Evolutionary conservation across 2,113 vertebrate species (phyloP).

Genomic region (Bos indicus): DNA sequence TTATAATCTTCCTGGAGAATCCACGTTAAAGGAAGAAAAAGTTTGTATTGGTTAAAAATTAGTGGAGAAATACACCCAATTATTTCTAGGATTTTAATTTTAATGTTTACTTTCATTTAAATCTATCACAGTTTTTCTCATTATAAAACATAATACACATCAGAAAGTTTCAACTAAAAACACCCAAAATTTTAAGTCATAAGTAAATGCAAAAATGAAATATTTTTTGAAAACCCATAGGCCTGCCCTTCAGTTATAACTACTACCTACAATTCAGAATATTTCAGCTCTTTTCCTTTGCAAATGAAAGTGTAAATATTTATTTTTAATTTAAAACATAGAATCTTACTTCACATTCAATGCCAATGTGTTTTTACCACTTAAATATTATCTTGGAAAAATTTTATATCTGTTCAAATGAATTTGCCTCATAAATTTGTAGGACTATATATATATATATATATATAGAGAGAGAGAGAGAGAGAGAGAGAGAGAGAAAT

Average conservation of each 20-base stretch:
- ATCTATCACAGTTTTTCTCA: not conserved
- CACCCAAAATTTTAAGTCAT: not conserved
- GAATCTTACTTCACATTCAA: not conserved
- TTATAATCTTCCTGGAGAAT: not conserved
- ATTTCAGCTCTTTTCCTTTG: not conserved
- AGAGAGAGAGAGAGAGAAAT: too few relatives aligned
- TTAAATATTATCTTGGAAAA: too few relatives aligned
- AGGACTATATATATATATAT: too few relatives aligned
- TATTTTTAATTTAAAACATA: not conserved
- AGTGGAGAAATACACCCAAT: not conserved
- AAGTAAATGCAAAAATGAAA: not conserved
- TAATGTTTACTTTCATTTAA: not conserved
- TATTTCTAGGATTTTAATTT: not conserved
- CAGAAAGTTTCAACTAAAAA: not conserved
- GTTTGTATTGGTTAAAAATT: not conserved
- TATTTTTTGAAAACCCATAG: not conserved
- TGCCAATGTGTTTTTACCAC: too few relatives aligned
- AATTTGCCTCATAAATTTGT: too few relatives aligned
- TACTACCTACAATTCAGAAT: not conserved
- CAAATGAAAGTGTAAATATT: not conserved
- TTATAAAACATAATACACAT: not conserved
- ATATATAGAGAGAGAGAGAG: too few relatives aligned
- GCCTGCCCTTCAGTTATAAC: not conserved
- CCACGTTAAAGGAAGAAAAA: not conserved
- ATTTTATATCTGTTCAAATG: too few relatives aligned